Evolutionary conservation across 2,113 vertebrate species (phyloP).

Genomic region (Cyphomyrus plagiostoma): DNA sequence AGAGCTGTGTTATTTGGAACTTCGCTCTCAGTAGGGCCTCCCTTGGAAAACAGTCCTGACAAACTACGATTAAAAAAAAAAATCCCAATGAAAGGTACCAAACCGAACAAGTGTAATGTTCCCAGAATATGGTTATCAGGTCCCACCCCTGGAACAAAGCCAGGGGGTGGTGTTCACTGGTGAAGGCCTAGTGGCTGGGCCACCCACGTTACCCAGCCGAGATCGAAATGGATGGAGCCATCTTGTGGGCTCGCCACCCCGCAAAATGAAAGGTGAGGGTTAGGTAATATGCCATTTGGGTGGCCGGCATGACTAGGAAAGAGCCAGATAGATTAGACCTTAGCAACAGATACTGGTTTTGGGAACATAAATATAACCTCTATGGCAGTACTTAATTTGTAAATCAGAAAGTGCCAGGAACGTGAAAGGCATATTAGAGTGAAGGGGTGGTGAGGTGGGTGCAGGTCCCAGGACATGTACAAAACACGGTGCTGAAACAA

Average conservation of each 20-base stretch:
- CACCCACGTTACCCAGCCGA: background rate
- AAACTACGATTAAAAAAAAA: background rate
- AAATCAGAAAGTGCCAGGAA: background rate
- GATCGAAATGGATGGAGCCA: background rate
- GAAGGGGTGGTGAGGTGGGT: background rate
- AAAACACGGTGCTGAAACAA: background rate
- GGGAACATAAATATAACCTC: background rate
- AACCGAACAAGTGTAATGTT: background rate
- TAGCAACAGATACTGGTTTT: background rate
- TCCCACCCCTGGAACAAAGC: background rate
- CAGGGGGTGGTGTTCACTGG: background rate
- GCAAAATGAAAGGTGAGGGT: background rate
- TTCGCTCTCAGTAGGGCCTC: background rate
- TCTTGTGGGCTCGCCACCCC: background rate
- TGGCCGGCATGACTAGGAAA: background rate
- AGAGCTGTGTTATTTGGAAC: background rate
- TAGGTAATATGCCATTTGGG: background rate
- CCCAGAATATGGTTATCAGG: background rate
- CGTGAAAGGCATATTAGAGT: background rate
- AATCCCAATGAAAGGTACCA: background rate
- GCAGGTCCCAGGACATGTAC: background rate
- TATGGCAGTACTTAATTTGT: background rate
- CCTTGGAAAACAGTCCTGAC: background rate
- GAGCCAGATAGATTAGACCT: background rate
- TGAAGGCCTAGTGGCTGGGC: background rate